Conservation (phyloP, 2,888 invertebrate genomes). For the Macropis europaea region DNA sequence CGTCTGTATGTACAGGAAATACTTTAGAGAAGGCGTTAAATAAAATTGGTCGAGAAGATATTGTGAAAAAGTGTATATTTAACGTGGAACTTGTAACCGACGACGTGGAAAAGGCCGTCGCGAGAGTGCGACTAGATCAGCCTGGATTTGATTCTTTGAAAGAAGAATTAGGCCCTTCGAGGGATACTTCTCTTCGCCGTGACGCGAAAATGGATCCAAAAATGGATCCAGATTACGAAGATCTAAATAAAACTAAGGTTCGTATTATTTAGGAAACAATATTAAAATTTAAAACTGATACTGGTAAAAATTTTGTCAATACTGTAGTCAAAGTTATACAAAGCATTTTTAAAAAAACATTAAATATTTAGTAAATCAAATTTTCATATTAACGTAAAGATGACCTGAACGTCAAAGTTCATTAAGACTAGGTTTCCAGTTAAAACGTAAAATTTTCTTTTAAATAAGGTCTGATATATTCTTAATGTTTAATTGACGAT, state of each 20-base stretch:
- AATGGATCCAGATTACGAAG: conserved; percentile 82
- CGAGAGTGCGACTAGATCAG: conserved; percentile 81
- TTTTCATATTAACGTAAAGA: no score
- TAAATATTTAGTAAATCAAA: no score
- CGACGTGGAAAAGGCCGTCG: conserved; percentile 83
- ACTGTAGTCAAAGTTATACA: no score
- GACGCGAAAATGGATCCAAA: conserved; percentile 83
- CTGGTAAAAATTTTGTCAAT: no score
- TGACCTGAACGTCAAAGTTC: no score
- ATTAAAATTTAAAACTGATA: not conserved
- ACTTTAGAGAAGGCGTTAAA: conserved; percentile 88
- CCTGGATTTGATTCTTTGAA: conserved; percentile 84
- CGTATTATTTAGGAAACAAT: conserved; percentile 61
- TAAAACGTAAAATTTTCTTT: no score
- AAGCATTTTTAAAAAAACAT: no score
- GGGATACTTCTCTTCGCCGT: conserved; percentile 87
- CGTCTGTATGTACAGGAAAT: conserved; percentile 82
- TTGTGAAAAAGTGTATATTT: conserved; percentile 88
- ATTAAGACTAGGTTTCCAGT: no score
- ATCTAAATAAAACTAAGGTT: conserved; percentile 87
- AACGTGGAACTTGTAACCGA: conserved; percentile 90
- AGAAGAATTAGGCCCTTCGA: conserved; percentile 87
- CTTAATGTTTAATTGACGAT: no score
- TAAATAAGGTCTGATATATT: no score
- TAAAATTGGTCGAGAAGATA: conserved; percentile 90